Evolutionary conservation across 2,113 vertebrate genomes (phyloP).

Genomic region (Chlorocebus sabaeus): DNA sequence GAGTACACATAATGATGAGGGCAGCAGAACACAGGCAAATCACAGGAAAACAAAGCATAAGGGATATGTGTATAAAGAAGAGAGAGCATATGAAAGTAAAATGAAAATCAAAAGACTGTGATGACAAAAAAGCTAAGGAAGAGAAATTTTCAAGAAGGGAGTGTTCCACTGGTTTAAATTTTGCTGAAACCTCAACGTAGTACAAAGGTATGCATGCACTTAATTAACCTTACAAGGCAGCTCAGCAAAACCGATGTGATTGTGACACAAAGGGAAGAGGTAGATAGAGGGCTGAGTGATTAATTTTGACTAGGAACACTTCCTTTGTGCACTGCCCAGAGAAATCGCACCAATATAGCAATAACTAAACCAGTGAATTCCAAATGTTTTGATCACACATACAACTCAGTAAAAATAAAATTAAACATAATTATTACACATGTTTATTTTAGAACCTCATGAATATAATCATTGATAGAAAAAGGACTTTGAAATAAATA

Average conservation of each 20-base stretch:
- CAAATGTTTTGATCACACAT: background rate
- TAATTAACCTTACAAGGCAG: background rate
- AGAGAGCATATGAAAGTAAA: background rate
- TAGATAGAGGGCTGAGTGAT: background rate
- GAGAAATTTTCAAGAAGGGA: background rate
- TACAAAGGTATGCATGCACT: background rate
- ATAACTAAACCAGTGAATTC: background rate
- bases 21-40: background rate
- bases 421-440: background rate
- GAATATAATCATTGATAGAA: background rate
- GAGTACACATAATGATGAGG: background rate
- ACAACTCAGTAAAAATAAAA: background rate
- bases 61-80: background rate
- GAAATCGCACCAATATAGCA: background rate
- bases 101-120: background rate
- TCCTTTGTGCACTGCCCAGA: background rate
- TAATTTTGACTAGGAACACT: background rate
- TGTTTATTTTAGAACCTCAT: background rate
- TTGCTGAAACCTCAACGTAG: background rate
- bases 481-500: background rate
- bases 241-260: background rate
- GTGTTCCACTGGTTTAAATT: background rate
- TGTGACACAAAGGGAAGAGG: background rate
- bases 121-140: background rate
- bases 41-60: background rate